Evolutionary conservation across 2,113 vertebrate species (phyloP), one percentile per base, ranked within the genome.

Genomic region (Psammodynastes pulverulentus): DNA sequence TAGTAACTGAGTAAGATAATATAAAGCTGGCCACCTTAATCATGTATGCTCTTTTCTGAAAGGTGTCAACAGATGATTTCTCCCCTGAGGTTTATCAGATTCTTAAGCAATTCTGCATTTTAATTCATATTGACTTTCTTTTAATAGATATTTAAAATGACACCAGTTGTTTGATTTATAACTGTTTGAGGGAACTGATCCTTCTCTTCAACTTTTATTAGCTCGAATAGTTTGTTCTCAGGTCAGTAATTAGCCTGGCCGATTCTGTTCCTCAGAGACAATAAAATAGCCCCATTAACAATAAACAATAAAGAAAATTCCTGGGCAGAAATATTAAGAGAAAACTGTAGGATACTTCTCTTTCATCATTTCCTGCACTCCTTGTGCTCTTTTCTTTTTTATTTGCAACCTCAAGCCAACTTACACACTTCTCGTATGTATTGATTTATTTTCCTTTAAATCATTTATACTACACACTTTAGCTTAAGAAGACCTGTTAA

Each of bases 221-320:
- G 86, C 51, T 91, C 88, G 87, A 46, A 92, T 89, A 88, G n/a
- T 92, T 17, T 88, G 29, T 93, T 96, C 91, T 93, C 88, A 90
- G 86, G 96, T 94, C 58, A 95, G 92, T 96, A 97, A 96, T 96
- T 97, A 95, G 95, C 94, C 92, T 67, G 86, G 90, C 90, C 86
- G 90, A 93, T 95, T 86, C 51, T 62, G 89, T 90, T 95, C 95
- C 92, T 24, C 49, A 88, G 1, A 87, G 19, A 89, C 86, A 94
- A 72, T 39, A 93, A 93, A 93, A 87, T 15, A 92, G 86, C 49
- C 91, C 58, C 91, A 94, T 87, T 58, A 95, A 94, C 90, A 91
- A 91, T 94, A 96, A 95, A 94, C 90, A 91, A 91, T 94, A 96
- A 51, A 45, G 95, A 67, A 91, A 34, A 43, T 84, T 94, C 87